Base-by-base conservation (phyloP, 2,113 vertebrate species). In the Aegypius monachus region DNA sequence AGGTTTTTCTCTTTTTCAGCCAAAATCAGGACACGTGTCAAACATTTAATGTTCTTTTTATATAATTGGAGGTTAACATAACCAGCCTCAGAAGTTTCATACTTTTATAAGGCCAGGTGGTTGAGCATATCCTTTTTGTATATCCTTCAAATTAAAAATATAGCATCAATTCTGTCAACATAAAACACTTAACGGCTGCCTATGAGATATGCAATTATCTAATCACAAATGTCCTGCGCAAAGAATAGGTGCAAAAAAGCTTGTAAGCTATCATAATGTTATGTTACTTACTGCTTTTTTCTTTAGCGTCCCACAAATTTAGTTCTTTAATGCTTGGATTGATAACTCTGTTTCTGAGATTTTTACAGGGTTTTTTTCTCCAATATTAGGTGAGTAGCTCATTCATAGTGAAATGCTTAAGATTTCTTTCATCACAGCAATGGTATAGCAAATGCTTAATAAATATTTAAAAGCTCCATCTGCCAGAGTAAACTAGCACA, bases 401-500 rank as follows among this genome's bases (percentile, higher is more conserved):
- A 20, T 81, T 92, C 73, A 34, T 27, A 92, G 25, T 38, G 38
- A 83, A 87, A 93, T 65, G 19, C 5, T 52, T 70, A 43, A 15
- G 3, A 66, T 90, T 83, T 92, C 59, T 88, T 93, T 91, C 43
- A 72, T 72, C 25, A 26, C 19, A 91, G 42, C 23, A 77, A 68
- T 36, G 17, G 27, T 86, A 83, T 27, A 79, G 16, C 1, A 1
- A 84, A 88, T 65, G 29, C 15, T 82, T 89, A 88, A 94, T 92
- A 94, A 93, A 96, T 94, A 94, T 85, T 95, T 87, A 68, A 95
- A 95, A 79, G 21, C 8, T 75, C 56, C 68, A 75, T 90, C 88
- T 96, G 82, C 66, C 52, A 75, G 38, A 79, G 31, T 72, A 58
- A 95, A 95, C 52, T 45, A 84, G 61, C 40, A 86, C 14, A 81